Evolutionary conservation across 1,140 invertebrate genomes (phyloP).

Genomic region (Drosophila teissieri): DNA sequence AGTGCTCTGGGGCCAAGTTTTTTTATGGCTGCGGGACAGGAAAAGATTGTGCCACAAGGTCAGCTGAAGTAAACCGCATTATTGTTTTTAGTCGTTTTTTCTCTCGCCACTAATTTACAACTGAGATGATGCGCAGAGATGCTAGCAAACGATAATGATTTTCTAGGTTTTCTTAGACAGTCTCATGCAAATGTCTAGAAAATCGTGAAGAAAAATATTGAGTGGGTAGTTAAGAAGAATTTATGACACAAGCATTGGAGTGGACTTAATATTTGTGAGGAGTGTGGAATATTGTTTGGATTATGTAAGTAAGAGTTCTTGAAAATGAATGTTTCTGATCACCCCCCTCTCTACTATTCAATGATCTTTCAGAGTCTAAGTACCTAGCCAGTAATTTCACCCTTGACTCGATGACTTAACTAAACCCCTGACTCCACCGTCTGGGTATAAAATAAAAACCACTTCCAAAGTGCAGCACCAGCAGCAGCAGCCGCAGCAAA

Average conservation of each 20-base stretch:
- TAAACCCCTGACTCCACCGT: slow-evolving; percentile 22
- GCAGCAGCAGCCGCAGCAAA: slow-evolving; percentile 7
- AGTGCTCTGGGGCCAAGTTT: slow-evolving; percentile 28
- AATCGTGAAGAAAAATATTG: not conserved
- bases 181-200: slow-evolving; percentile 1
- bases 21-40: slow-evolving; percentile 32
- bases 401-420: slow-evolving; percentile 14
- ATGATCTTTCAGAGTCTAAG: not conserved
- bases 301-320: not conserved
- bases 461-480: slow-evolving; percentile 54
- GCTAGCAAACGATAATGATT: slow-evolving; percentile 40
- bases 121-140: slow-evolving; percentile 43
- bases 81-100: slow-evolving; percentile 21
- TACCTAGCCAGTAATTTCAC: not conserved
- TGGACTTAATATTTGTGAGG: not conserved
- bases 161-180: slow-evolving; percentile 22
- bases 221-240: not conserved
- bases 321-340: not conserved
- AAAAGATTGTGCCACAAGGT: slow-evolving; percentile 61
- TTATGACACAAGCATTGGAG: not conserved
- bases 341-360: not conserved
- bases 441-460: slow-evolving; percentile 29
- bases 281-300: not conserved
- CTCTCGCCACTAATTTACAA: slow-evolving; percentile 38
- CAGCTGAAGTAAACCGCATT: slow-evolving; percentile 59